Base-by-base conservation (phyloP, 2,888 invertebrate genomes). In the Oscheius sp. region DNA sequence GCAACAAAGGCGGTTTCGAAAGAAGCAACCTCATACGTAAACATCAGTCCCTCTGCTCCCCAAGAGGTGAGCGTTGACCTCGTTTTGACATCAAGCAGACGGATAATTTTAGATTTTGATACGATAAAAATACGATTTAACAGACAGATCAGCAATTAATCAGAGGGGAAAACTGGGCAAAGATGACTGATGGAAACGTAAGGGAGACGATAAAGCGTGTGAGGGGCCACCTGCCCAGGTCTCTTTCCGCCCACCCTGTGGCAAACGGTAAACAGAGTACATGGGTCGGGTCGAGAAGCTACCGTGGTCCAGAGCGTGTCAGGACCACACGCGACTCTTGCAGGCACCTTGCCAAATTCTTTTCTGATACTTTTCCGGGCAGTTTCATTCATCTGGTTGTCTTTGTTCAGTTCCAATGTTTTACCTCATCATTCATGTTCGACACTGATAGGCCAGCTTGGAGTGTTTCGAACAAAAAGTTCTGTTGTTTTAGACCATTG, bases 161-260 rank as follows among this genome's bases (percentile, higher is more conserved):
- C 13, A 53, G 53, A 11, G 53, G 4, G 4, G 53, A 53, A 53
- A 53, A 13, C 7, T 21, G 11, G 53, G 11, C 3, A 29, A 53
- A 53, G 11, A 50, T 50, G 21, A 21, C 21, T 50, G 29, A 53
- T 53, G n/a, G 53, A 53, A 3, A 53, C 29, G n/a, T 53, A 29
- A 13, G 53, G 53, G 29, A 21, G 21, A 53, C 29, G 53, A 11
- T 29, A 29, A 29, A 21, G 29, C n/a, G 53, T 53, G 21, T 21
- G 21, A 21, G 21, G 21, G 21, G 21, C 21, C 53, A 53, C 29
- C n/a, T 13, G 1, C 7, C 29, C 53, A 2, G 3, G 53, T 74
- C 71, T 74, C 74, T 66, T 75, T 73, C 58, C 63, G 63, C 63
- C 63, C 63, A 63, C 63, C 63, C 63, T 63, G 63, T 63, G 63